Percentiles rank a stretch among this genome's conserved stretches.
These are phyloP conservation scores for Lithobius niger DNA, from an alignment of 1,140 invertebrate genomes.

Conservation along the genomic window DNA sequence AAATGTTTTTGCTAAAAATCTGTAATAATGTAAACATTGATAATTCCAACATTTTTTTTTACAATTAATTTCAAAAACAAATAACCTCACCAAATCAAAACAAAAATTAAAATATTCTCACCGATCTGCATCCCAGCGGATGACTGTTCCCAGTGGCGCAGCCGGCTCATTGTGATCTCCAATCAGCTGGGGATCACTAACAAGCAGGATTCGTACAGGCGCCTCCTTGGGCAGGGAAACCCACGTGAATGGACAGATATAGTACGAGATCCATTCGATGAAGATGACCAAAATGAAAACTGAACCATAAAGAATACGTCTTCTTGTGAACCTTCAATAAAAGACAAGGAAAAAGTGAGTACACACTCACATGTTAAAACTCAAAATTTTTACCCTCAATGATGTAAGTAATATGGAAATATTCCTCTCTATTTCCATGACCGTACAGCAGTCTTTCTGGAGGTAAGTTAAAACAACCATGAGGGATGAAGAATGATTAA, in stretches of 20 bases:
- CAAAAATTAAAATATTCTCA: conserved; percentile 24
- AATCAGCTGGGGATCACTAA: conserved; percentile 85
- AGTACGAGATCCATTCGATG: neutral
- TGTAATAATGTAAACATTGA: conserved; percentile 35
- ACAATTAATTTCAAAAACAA: neutral
- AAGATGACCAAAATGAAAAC: too few relatives aligned
- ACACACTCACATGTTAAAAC: too few relatives aligned
- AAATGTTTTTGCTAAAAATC: conserved; percentile 69
- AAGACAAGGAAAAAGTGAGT: too few relatives aligned
- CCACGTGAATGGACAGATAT: neutral
- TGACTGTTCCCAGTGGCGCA: conserved; percentile 37
- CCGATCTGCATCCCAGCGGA: conserved; percentile 71
- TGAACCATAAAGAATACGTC: too few relatives aligned
- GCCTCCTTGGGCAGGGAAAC: neutral
- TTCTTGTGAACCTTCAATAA: too few relatives aligned
- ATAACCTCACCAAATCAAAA: neutral
- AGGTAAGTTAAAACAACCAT: too few relatives aligned
- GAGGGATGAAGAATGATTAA: too few relatives aligned
- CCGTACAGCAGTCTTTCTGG: too few relatives aligned
- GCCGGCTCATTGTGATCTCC: conserved; percentile 52
- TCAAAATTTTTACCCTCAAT: too few relatives aligned
- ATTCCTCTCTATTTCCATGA: too few relatives aligned
- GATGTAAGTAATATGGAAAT: too few relatives aligned
- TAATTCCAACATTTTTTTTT: too few relatives aligned
- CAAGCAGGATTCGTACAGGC: conserved; percentile 47